phyloP scores from a whole-genome alignment of 2,888 invertebrate genomes.

The Magallana nippona region DNA sequence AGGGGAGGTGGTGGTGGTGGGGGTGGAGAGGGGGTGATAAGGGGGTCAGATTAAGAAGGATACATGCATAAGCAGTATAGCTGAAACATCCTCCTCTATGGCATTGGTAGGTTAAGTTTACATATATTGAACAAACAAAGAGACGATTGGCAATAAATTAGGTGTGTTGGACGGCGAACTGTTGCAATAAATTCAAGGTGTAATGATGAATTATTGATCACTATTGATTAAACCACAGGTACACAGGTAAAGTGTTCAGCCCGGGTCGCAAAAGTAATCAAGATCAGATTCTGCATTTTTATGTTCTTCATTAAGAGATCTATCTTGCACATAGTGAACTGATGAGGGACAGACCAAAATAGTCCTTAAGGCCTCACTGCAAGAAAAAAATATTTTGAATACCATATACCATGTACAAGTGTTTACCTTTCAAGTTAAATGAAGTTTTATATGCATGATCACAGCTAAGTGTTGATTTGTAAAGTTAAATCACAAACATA shows the following conservation, averaged over 20 bases:
- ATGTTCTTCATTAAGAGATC: no score
- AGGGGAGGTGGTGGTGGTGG: not conserved
- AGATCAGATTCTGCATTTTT: no score
- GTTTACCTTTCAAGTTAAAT: no score
- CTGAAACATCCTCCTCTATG: not conserved
- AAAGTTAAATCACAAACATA: no score
- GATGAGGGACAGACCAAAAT: no score
- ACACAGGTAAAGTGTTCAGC: not conserved
- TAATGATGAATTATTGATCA: slow-evolving; percentile 5
- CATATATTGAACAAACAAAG: not conserved
- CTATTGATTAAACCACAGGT: not conserved
- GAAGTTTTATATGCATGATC: no score
- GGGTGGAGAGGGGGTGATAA: not conserved
- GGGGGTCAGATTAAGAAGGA: not conserved
- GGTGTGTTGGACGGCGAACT: not conserved
- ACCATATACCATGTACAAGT: no score
- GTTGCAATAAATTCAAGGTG: not conserved
- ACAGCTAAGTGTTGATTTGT: no score
- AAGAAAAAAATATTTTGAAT: no score
- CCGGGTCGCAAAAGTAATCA: not conserved
- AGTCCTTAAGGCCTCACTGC: no score
- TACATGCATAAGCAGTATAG: not conserved
- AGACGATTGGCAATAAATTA: not conserved
- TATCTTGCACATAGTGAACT: no score
- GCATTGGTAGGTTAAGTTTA: not conserved